These are phyloP conservation scores for Leptopilina drosophilae DNA, from an alignment of 2,888 invertebrate genomes.

Conservation along the genomic window DNA sequence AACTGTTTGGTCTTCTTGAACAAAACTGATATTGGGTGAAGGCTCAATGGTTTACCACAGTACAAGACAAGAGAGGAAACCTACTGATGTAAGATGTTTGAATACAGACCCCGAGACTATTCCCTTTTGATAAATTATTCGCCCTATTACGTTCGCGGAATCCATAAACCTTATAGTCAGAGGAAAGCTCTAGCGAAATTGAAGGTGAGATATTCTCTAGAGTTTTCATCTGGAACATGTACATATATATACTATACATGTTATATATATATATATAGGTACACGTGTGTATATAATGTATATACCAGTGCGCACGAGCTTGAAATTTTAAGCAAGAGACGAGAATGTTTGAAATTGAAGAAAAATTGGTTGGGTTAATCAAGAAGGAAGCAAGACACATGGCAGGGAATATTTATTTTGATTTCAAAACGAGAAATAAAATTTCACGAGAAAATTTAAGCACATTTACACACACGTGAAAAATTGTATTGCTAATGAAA, in stretches of 20 bases:
- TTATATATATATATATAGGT: too few species aligned
- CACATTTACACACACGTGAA: neutral
- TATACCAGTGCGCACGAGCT: constrained; percentile 15
- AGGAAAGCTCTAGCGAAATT: constrained; percentile 2
- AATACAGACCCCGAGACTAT: neutral
- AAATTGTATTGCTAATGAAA: neutral
- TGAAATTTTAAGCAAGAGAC: constrained; percentile 14
- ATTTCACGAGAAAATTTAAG: neutral
- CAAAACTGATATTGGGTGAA: neutral
- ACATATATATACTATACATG: too few species aligned
- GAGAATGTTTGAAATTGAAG: constrained; percentile 12
- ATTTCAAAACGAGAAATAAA: neutral
- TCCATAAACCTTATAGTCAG: constrained; percentile 4
- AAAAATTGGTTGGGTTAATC: constrained; percentile 35
- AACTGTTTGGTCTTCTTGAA: neutral
- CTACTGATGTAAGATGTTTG: constrained; percentile 18
- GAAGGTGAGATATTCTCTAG: constrained; percentile 39
- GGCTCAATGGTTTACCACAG: constrained; percentile 12
- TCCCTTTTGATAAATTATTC: constrained; percentile 35
- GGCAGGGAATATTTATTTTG: constrained; percentile 3
- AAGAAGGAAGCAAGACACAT: constrained; percentile 16
- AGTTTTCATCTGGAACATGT: constrained; percentile 37
- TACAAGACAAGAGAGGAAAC: constrained; percentile 30
- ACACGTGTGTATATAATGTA: constrained; percentile 20
- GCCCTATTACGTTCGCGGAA: constrained; percentile 28